Conservation (phyloP, 1,140 invertebrate species). For the Drosophila nasuta region DNA sequence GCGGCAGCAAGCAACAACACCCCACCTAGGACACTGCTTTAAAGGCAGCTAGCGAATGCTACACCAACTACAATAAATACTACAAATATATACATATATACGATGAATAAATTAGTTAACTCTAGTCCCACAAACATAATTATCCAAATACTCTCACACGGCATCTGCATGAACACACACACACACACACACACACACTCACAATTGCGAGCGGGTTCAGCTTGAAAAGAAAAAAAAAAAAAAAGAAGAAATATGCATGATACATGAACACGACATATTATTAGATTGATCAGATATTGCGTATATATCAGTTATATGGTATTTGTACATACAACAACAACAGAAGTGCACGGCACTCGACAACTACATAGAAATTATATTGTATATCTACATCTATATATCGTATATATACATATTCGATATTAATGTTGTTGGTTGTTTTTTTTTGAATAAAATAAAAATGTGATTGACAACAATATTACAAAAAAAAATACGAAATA, state of each 20-base stretch:
- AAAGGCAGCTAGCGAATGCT: slow-evolving; percentile 74
- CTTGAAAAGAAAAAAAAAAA: not conserved
- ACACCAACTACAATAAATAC: slow-evolving; percentile 63
- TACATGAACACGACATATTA: slow-evolving; percentile 2
- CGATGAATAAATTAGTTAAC: slow-evolving; percentile 47
- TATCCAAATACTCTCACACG: not conserved
- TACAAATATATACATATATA: not conserved
- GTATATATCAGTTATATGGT: slow-evolving; percentile 40
- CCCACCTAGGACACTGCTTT: slow-evolving; percentile 80
- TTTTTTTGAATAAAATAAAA: not conserved
- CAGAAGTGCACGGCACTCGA: slow-evolving; percentile 34
- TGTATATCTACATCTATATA: not conserved
- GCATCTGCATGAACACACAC: slow-evolving; percentile 8
- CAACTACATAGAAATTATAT: slow-evolving; percentile 18
- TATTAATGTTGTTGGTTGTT: not conserved
- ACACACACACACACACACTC: not conserved
- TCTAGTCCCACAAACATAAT: slow-evolving; percentile 37
- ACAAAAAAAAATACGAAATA: not conserved
- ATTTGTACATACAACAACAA: slow-evolving; percentile 35
- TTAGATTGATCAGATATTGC: slow-evolving; percentile 19
- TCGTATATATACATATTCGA: slow-evolving; percentile 3
- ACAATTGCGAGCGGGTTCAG: slow-evolving; percentile 25
- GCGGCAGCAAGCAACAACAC: slow-evolving; percentile 76
- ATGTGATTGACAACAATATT: slow-evolving; percentile 28
- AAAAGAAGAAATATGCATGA: not conserved